Conservation (phyloP, 2,888 invertebrate genomes). For the Labia minor region DNA sequence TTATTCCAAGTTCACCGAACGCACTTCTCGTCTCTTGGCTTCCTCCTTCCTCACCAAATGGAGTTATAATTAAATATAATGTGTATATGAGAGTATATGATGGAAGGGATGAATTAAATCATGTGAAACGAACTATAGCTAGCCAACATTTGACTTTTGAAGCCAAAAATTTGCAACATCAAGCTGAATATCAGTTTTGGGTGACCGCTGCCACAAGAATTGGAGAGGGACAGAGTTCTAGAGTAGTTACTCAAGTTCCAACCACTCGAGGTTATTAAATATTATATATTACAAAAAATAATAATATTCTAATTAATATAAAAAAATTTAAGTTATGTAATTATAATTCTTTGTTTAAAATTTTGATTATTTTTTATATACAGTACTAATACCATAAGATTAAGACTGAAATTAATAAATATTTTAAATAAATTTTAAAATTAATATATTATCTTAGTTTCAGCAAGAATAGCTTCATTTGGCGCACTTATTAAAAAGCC, state of each 20-base stretch:
- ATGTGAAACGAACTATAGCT: slow-evolving; percentile 53
- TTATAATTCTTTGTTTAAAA: too few species aligned
- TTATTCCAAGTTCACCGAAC: slow-evolving; percentile 55
- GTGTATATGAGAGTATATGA: slow-evolving; percentile 57
- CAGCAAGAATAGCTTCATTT: slow-evolving; percentile 60
- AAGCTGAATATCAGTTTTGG: slow-evolving; percentile 67
- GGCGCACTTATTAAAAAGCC: slow-evolving; percentile 54
- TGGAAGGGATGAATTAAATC: slow-evolving; percentile 56
- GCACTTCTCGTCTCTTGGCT: slow-evolving; percentile 69
- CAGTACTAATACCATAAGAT: too few species aligned
- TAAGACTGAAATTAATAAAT: too few species aligned
- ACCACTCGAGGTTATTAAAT: slow-evolving; percentile 42
- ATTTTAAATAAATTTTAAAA: too few species aligned
- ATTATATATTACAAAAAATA: too few species aligned
- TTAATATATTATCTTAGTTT: slow-evolving; percentile 39
- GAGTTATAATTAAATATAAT: slow-evolving; percentile 63
- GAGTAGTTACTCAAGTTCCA: slow-evolving; percentile 54
- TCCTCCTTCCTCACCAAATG: slow-evolving; percentile 62
- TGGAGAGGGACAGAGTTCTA: slow-evolving; percentile 64
- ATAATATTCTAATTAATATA: too few species aligned
- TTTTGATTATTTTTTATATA: too few species aligned
- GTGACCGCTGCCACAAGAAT: slow-evolving; percentile 65
- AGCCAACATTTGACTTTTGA: slow-evolving; percentile 54
- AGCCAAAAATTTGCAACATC: slow-evolving; percentile 54
- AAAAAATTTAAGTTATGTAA: too few species aligned